A percentile compares a stretch with the other conserved stretches of the same genome.
Evolutionary conservation across 2,113 vertebrate genomes (phyloP).

Genomic region (Pogonocichla stellata): DNA sequence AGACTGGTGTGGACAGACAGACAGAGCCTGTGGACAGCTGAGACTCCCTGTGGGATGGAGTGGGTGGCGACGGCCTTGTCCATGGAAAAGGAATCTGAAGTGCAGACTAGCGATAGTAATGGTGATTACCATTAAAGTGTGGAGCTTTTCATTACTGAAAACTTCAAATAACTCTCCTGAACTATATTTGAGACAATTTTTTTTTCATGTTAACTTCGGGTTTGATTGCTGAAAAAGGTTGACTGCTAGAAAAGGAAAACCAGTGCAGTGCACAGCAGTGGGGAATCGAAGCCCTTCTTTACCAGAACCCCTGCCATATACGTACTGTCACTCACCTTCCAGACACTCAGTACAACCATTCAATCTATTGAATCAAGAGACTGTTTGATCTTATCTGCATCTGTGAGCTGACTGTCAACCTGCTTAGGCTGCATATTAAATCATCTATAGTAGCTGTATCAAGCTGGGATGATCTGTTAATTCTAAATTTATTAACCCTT

Average conservation of each 20-base stretch:
- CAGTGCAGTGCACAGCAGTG: conserved; percentile 59
- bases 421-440: conserved; percentile 83
- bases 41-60: neutral
- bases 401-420: conserved; percentile 84
- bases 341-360: conserved; percentile 74
- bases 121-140: conserved; percentile 41
- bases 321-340: conserved; percentile 75
- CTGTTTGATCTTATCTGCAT: conserved; percentile 85
- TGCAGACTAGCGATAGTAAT: conserved; percentile 9
- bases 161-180: conserved; percentile 66
- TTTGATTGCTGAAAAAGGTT: conserved; percentile 60
- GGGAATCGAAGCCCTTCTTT: conserved; percentile 60
- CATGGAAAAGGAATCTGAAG: conserved; percentile 8
- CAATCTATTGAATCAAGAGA: conserved; percentile 80
- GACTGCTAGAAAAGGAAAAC: conserved; percentile 66
- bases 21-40: neutral
- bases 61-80: neutral
- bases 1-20: neutral
- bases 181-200: conserved; percentile 11
- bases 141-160: conserved; percentile 55
- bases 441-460: conserved; percentile 82
- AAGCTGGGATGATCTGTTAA: conserved; percentile 85
- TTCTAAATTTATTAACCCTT: conserved; percentile 88
- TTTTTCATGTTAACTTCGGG: neutral
- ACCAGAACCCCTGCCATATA: conserved; percentile 67